These are phyloP conservation scores for Macrosteles quadrilineatus DNA, from an alignment of 1,140 invertebrate species.

Conservation along the genomic window DNA sequence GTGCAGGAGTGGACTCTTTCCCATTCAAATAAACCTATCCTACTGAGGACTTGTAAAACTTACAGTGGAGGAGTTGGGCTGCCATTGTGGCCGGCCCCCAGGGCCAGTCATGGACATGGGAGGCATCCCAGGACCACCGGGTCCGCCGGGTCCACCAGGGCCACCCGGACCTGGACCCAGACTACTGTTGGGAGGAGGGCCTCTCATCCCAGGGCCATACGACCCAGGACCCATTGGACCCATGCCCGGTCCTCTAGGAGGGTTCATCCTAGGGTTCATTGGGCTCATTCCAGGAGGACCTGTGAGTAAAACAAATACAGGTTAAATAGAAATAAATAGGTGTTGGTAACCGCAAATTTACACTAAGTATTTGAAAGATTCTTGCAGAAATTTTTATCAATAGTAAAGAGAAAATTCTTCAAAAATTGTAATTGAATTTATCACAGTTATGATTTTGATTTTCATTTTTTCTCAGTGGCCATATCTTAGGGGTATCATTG, in stretches of 20 bases:
- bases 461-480: too few relatives aligned
- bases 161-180: slow-evolving; percentile 61
- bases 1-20: neutral
- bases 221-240: slow-evolving; percentile 77
- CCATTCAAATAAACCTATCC: too few relatives aligned
- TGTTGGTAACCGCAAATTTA: neutral
- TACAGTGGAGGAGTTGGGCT: slow-evolving; percentile 85
- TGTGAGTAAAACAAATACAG: neutral
- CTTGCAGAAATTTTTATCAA: neutral
- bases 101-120: slow-evolving; percentile 84
- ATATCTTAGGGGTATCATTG: too few relatives aligned
- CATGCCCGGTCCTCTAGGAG: slow-evolving; percentile 76
- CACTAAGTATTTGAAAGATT: neutral
- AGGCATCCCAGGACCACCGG: slow-evolving; percentile 9
- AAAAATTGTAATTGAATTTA: neutral
- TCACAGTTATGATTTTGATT: too few relatives aligned
- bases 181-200: slow-evolving; percentile 82
- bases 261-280: slow-evolving; percentile 94
- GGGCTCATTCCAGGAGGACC: slow-evolving; percentile 15
- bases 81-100: slow-evolving; percentile 83
- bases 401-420: neutral
- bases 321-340: neutral
- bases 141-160: slow-evolving; percentile 39
- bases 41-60: too few relatives aligned
- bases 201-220: slow-evolving; percentile 83